These are phyloP conservation scores for Hyalella azteca DNA, from an alignment of 2,888 invertebrate species.

Conservation along the genomic window DNA sequence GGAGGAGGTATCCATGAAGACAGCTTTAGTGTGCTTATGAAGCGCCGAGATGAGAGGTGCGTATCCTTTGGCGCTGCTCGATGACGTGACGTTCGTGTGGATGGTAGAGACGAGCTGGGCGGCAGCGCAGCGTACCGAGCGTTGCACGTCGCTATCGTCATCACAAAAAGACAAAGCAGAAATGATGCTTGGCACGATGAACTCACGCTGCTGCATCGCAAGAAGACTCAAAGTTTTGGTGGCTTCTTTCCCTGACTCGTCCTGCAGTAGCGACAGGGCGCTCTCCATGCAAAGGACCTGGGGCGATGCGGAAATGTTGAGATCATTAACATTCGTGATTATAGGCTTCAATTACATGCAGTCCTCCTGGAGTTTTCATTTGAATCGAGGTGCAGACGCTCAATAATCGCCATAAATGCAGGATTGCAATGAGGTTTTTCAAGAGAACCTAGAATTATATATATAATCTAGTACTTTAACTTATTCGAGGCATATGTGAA, in stretches of 20 bases:
- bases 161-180: slow-evolving; percentile 4
- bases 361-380: too few species aligned
- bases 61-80: neutral
- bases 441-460: too few species aligned
- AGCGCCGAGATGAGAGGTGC: neutral
- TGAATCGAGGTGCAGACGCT: too few species aligned
- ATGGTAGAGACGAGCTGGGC: neutral
- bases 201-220: neutral
- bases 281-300: slow-evolving; percentile 24
- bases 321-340: too few species aligned
- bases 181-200: neutral
- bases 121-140: slow-evolving; percentile 6
- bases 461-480: too few species aligned
- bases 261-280: neutral
- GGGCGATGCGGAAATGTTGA: neutral
- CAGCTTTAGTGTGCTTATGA: slow-evolving; percentile 5
- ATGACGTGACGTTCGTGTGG: neutral
- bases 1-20: slow-evolving; percentile 21
- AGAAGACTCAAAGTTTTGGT: neutral
- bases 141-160: neutral
- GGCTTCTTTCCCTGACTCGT: neutral
- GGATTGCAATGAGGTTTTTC: too few species aligned
- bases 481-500: too few species aligned
- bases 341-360: too few species aligned
- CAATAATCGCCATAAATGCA: too few species aligned